Conservation (phyloP, 2,888 invertebrate species). For the Bugulina stolonifera region DNA sequence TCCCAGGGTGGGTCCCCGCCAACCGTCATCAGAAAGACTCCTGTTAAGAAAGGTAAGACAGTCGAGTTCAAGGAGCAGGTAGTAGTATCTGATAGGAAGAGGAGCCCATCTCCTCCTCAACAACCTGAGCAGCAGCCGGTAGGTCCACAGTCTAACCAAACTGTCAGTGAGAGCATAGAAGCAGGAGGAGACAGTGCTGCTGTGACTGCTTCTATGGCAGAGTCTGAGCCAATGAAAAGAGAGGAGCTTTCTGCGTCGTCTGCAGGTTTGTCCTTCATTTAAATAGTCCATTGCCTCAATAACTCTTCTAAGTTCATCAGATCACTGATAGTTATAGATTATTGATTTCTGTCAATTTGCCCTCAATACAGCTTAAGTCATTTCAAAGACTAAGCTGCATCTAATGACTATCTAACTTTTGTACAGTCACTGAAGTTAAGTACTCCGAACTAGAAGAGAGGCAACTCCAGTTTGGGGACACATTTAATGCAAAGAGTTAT, state of each 20-base stretch:
- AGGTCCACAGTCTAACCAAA: neutral
- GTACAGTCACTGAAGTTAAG: too few relatives aligned
- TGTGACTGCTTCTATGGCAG: neutral
- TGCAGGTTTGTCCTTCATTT: too few relatives aligned
- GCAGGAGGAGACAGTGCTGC: neutral
- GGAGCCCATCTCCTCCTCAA: neutral
- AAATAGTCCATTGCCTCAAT: too few relatives aligned
- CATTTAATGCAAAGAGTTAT: too few relatives aligned
- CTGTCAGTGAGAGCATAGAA: neutral
- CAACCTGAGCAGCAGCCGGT: neutral
- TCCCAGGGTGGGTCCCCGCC: slow-evolving; percentile 7
- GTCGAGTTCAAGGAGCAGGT: slow-evolving; percentile 16
- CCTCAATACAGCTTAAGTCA: too few relatives aligned
- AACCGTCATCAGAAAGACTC: slow-evolving; percentile 4
- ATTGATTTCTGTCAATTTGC: too few relatives aligned
- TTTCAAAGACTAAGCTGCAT: too few relatives aligned
- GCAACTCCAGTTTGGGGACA: too few relatives aligned
- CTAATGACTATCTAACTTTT: too few relatives aligned
- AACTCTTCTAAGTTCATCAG: too few relatives aligned
- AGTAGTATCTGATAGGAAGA: neutral
- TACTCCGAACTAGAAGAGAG: too few relatives aligned
- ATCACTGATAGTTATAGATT: too few relatives aligned
- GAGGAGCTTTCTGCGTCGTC: neutral
- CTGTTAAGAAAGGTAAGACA: neutral
- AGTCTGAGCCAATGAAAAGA: neutral